phyloP scores from a whole-genome alignment of 1,140 invertebrate genomes.

The Drosophila pseudoobscura region DNA sequence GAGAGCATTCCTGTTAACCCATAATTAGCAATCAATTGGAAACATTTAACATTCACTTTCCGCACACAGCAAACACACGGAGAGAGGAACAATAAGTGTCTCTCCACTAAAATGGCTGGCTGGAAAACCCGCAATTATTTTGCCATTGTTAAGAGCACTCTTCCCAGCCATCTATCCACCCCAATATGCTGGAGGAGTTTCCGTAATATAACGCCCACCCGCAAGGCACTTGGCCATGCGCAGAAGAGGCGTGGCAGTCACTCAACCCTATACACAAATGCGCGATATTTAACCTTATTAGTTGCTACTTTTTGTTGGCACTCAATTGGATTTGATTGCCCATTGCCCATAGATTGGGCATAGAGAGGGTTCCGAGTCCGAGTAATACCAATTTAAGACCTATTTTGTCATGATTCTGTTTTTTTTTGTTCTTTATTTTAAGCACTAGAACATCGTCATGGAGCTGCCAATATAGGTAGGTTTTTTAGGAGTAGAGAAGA shows the following conservation, averaged over 20 bases:
- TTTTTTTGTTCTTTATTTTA: conserved; percentile 63
- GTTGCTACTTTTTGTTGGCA: conserved; percentile 55
- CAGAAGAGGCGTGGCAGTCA: conserved; percentile 35
- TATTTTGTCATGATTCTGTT: conserved; percentile 23
- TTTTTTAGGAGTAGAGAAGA: conserved; percentile 3
- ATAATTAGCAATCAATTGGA: conserved; percentile 31
- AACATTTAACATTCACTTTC: conserved; percentile 36
- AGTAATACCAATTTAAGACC: neutral
- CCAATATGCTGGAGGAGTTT: neutral
- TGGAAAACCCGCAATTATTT: conserved; percentile 74
- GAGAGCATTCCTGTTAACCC: conserved; percentile 17
- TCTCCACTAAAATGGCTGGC: conserved; percentile 55
- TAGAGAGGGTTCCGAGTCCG: neutral
- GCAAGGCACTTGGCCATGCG: conserved; percentile 18
- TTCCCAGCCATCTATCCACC: conserved; percentile 23
- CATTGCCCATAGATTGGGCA: neutral
- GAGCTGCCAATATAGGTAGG: neutral
- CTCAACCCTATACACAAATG: conserved; percentile 59
- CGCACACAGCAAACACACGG: neutral
- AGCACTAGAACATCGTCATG: conserved; percentile 56
- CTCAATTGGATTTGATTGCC: conserved; percentile 75
- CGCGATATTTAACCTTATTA: conserved; percentile 67
- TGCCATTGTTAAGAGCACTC: conserved; percentile 55
- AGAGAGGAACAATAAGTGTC: conserved; percentile 38
- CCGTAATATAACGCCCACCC: conserved; percentile 17